Conservation (phyloP, 2,113 vertebrate genomes). For the Pampusana beccarii region DNA sequence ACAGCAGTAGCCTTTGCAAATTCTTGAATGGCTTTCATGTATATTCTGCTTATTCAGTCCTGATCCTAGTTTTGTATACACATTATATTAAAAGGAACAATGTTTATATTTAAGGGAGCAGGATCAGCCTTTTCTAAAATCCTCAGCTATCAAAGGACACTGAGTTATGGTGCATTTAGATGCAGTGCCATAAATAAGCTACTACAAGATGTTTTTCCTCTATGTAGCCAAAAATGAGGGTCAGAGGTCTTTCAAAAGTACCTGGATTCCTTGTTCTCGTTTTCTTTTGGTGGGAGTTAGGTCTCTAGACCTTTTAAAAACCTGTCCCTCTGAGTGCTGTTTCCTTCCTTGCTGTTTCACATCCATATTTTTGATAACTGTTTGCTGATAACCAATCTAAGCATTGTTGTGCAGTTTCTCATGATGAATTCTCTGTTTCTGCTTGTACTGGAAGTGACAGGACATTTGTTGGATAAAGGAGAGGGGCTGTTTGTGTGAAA, state of each 20-base stretch:
- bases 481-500: background rate
- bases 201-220: background rate
- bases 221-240: background rate
- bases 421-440: background rate
- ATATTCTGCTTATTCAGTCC: background rate
- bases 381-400: background rate
- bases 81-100: background rate
- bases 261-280: background rate
- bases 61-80: background rate
- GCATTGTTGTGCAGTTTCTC: background rate
- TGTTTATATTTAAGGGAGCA: background rate
- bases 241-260: background rate
- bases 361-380: background rate
- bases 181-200: background rate
- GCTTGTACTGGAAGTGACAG: background rate
- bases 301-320: background rate
- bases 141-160: background rate
- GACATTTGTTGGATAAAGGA: background rate
- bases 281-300: background rate
- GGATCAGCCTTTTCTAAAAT: background rate
- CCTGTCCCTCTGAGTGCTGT: background rate
- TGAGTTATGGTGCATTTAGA: background rate
- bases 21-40: background rate
- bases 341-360: background rate
- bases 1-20: background rate